Conservation (phyloP, 2,797 vertebrate genomes). For the Pipistrellus pygmaeus region DNA sequence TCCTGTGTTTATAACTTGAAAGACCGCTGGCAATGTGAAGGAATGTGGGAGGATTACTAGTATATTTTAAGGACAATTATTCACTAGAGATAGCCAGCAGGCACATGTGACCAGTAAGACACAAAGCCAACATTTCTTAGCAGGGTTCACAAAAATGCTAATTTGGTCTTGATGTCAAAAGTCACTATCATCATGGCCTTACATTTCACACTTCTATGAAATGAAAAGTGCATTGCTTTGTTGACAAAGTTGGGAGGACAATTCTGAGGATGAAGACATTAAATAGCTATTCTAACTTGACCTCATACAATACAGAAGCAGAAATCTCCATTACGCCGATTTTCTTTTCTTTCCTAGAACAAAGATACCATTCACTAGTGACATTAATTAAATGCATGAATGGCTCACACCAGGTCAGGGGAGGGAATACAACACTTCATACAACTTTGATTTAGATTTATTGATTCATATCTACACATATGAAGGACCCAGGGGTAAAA, state of each 20-base stretch:
- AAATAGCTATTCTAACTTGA: conserved; percentile 63
- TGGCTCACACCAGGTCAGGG: not conserved
- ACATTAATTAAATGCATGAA: conserved; percentile 7
- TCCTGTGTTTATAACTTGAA: conserved; percentile 43
- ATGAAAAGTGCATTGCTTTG: conserved; percentile 33
- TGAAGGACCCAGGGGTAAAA: not conserved
- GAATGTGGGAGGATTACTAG: conserved; percentile 28
- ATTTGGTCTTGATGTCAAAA: conserved; percentile 25
- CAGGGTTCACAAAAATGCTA: conserved; percentile 62
- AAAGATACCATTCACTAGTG: conserved; percentile 15
- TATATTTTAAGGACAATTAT: conserved; percentile 74
- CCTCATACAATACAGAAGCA: not conserved
- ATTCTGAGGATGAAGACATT: conserved; percentile 9
- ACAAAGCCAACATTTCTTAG: conserved; percentile 73
- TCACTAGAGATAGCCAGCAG: conserved; percentile 75
- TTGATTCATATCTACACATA: not conserved
- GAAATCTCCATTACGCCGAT: not conserved
- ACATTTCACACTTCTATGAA: conserved; percentile 65
- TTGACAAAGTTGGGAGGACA: conserved; percentile 59
- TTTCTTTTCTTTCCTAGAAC: conserved; percentile 33
- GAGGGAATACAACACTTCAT: not conserved
- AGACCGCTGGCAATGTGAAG: not conserved
- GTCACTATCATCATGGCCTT: not conserved
- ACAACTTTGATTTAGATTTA: not conserved
- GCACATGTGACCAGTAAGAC: conserved; percentile 54